Conservation (phyloP, 2,888 invertebrate species). For the Esperia sulphurella region DNA sequence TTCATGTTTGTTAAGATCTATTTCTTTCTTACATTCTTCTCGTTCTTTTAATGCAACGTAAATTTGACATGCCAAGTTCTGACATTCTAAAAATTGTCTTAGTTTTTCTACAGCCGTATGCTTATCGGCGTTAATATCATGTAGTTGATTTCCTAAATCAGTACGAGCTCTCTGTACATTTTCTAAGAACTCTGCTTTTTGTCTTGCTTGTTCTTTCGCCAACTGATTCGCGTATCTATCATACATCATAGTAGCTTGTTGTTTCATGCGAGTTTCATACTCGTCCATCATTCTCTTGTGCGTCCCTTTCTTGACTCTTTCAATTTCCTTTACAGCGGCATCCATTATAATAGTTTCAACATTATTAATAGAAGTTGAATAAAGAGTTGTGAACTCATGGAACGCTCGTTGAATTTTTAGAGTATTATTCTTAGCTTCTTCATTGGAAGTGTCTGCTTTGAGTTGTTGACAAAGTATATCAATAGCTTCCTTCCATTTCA, state of each 20-base stretch:
- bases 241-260: constrained; percentile 50
- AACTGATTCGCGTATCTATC: constrained; percentile 45
- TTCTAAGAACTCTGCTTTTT: constrained; percentile 44
- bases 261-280: constrained; percentile 38
- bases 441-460: constrained; percentile 32
- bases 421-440: constrained; percentile 39
- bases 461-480: constrained; percentile 23
- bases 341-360: constrained; percentile 49
- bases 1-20: constrained; percentile 34
- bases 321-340: constrained; percentile 45
- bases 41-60: constrained; percentile 67
- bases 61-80: constrained; percentile 65
- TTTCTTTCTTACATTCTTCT: constrained; percentile 47
- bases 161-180: constrained; percentile 33
- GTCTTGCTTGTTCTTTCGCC: constrained; percentile 32
- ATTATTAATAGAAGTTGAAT: constrained; percentile 42
- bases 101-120: constrained; percentile 55
- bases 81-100: constrained; percentile 48
- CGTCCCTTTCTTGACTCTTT: constrained; percentile 33
- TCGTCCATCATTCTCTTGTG: constrained; percentile 40
- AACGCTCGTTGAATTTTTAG: constrained; percentile 40
- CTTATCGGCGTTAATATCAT: constrained; percentile 60
- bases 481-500: constrained; percentile 44
- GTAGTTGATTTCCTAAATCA: constrained; percentile 32
- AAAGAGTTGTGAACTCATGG: constrained; percentile 44